A percentile compares a stretch with the other conserved stretches of the same genome.
These are phyloP conservation scores for Microcebus ravelobensis DNA, from an alignment of 2,113 vertebrate species.

Conservation along the genomic window DNA sequence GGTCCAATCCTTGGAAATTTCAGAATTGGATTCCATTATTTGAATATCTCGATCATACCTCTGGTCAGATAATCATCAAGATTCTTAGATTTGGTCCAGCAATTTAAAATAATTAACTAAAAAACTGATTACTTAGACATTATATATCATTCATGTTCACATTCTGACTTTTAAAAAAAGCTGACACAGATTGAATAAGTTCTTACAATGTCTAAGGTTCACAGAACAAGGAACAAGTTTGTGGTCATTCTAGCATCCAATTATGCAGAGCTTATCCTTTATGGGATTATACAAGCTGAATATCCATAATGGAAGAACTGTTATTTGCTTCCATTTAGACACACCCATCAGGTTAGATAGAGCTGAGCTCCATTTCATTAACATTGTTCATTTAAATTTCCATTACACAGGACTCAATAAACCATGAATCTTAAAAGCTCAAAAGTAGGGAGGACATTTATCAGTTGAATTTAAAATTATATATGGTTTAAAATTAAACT, in stretches of 20 bases:
- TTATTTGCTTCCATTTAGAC: not conserved
- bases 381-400: not conserved
- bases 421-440: not conserved
- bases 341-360: not conserved
- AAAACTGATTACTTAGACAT: not conserved
- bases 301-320: not conserved
- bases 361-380: not conserved
- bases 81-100: not conserved
- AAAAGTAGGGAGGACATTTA: not conserved
- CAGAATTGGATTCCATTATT: not conserved
- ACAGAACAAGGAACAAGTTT: not conserved
- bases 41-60: not conserved
- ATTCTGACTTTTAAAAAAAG: not conserved
- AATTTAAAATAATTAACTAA: not conserved
- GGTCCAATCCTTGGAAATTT: not conserved
- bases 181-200: not conserved
- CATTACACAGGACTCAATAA: not conserved
- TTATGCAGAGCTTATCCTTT: not conserved
- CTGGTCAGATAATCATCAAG: not conserved
- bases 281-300: not conserved
- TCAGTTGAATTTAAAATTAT: not conserved
- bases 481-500: not conserved
- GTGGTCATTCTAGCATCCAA: not conserved
- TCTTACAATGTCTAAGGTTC: not conserved
- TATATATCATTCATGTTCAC: not conserved